Percentiles rank a stretch among this genome's conserved stretches.
phyloP scores from a whole-genome alignment of 2,797 vertebrate genomes.

The Sebastes goodei region DNA sequence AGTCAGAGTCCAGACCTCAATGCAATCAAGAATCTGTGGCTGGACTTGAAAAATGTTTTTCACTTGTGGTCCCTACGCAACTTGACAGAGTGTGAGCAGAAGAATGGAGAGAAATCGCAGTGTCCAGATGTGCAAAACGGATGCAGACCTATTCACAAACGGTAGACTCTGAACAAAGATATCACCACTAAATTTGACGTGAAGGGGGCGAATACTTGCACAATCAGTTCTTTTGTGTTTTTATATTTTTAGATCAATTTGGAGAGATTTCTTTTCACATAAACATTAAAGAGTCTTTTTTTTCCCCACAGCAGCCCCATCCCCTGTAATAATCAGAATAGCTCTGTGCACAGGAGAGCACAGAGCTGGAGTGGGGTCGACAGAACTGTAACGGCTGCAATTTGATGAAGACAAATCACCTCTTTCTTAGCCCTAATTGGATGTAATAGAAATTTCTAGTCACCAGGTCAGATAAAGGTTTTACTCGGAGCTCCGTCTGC shows the following conservation, averaged over 20 bases:
- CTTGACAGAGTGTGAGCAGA: background rate
- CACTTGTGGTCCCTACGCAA: background rate
- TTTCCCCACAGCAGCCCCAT: background rate
- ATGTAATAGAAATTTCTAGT: conserved; percentile 63
- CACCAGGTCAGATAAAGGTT: conserved; percentile 53
- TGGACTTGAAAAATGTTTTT: background rate
- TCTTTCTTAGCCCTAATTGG: conserved; percentile 64
- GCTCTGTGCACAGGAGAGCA: background rate
- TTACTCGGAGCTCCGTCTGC: background rate
- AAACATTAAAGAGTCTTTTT: background rate
- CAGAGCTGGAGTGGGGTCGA: conserved; percentile 24
- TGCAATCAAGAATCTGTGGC: conserved; percentile 12
- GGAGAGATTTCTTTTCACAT: background rate
- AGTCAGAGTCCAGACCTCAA: conserved; percentile 19
- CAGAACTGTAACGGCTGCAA: conserved; percentile 32
- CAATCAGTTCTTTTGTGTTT: background rate
- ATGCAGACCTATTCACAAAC: background rate
- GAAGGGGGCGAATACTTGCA: background rate
- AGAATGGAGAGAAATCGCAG: background rate
- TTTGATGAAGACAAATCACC: conserved; percentile 75
- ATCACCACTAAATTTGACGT: background rate
- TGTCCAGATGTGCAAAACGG: background rate
- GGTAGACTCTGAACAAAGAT: background rate
- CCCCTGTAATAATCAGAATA: background rate
- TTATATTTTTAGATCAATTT: background rate